Conservation (phyloP, 2,797 vertebrate species). For the Anisognathus igniventris region DNA sequence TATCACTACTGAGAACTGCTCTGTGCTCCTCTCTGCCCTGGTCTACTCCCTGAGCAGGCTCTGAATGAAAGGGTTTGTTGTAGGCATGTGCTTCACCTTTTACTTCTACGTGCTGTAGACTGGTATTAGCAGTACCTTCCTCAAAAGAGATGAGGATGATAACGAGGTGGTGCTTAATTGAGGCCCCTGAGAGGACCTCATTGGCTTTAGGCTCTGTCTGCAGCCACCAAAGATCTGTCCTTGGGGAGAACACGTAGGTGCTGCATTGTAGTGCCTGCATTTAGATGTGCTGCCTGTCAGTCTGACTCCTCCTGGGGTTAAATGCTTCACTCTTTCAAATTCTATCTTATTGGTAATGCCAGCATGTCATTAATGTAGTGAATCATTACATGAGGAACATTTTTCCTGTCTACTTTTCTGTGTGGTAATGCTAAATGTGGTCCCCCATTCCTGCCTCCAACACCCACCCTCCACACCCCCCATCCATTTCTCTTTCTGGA, state of each 20-base stretch:
- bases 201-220: not conserved
- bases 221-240: not conserved
- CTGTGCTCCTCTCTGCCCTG: not conserved
- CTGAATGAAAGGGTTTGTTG: not conserved
- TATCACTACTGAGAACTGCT: not conserved
- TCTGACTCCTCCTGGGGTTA: not conserved
- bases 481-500: not conserved
- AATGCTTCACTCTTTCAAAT: not conserved
- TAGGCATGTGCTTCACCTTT: not conserved
- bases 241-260: rapidly evolving
- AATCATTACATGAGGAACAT: not conserved
- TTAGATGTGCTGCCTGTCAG: not conserved
- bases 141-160: not conserved
- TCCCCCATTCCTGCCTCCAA: not conserved
- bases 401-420: not conserved
- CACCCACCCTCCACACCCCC: not conserved
- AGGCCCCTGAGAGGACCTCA: not conserved
- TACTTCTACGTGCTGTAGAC: rapidly evolving
- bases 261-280: not conserved
- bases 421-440: not conserved
- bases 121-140: not conserved
- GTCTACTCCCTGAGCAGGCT: not conserved
- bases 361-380: not conserved
- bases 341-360: not conserved
- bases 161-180: not conserved